Conservation (phyloP, 2,797 vertebrate species). For the Phrynocephalus guinanensis region DNA sequence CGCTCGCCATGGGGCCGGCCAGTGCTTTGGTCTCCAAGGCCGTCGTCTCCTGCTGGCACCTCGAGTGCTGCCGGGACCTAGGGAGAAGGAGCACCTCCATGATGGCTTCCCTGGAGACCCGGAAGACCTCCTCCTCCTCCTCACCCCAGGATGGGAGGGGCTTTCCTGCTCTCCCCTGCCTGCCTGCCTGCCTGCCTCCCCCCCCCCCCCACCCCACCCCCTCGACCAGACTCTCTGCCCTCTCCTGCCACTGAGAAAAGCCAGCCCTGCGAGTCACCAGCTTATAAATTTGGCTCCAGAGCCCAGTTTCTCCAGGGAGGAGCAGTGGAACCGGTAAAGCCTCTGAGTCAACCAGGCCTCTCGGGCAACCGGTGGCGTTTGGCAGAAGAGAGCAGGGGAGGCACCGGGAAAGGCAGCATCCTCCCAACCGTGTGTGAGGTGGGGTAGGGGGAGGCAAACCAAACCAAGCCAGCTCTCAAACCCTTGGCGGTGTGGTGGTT, state of each 20-base stretch:
- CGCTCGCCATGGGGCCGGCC: slow-evolving; percentile 69
- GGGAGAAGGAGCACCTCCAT: background rate
- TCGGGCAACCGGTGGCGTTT: background rate
- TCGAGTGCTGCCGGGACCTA: background rate
- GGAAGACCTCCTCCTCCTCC: background rate
- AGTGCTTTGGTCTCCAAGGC: background rate
- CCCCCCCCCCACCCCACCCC: too few species aligned
- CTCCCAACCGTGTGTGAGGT: background rate
- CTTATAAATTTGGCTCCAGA: background rate
- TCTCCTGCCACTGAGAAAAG: background rate
- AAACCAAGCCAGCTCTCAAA: background rate
- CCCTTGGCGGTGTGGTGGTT: too few species aligned
- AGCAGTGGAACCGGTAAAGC: background rate
- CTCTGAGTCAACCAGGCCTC: background rate
- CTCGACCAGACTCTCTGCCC: too few species aligned
- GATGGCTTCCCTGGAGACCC: background rate
- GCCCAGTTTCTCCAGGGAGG: background rate
- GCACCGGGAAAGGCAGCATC: background rate
- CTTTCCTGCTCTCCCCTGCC: too few species aligned
- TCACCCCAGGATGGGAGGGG: background rate
- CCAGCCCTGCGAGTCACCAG: background rate
- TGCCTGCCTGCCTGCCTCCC: too few species aligned
- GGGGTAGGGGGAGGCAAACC: background rate
- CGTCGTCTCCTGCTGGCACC: background rate
- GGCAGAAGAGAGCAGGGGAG: background rate